phyloP scores from a whole-genome alignment of 2,113 vertebrate genomes.

The Propithecus coquereli region DNA sequence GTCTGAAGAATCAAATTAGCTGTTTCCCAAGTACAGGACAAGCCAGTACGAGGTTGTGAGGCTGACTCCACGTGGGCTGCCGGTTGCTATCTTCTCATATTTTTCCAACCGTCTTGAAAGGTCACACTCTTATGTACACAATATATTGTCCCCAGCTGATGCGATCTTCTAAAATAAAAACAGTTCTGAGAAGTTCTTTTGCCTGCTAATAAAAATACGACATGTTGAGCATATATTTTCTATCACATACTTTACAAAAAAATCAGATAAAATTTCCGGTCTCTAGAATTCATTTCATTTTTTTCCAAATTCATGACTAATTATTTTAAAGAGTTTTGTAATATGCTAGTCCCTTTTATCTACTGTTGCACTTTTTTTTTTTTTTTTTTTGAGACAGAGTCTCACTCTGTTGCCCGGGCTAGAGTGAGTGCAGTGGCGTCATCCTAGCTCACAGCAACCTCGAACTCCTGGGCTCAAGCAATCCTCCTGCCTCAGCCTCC shows the following conservation, averaged over 20 bases:
- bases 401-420: too few relatives aligned
- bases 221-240: neutral
- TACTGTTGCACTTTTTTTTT: neutral
- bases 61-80: neutral
- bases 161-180: neutral
- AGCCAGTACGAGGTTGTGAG: neutral
- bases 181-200: neutral
- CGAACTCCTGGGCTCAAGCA: too few relatives aligned
- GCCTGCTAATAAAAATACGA: neutral
- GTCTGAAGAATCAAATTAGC: neutral
- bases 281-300: neutral
- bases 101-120: neutral
- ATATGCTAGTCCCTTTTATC: neutral
- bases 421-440: too few relatives aligned
- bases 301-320: neutral
- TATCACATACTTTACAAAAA: neutral
- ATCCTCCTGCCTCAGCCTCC: too few relatives aligned
- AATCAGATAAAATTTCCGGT: neutral
- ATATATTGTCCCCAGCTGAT: neutral
- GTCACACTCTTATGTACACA: neutral
- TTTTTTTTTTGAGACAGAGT: too few relatives aligned
- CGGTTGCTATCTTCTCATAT: rapidly evolving
- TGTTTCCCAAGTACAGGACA: rapidly evolving
- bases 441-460: too few relatives aligned
- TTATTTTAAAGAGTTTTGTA: rapidly evolving